Conservation (phyloP, 1,140 invertebrate genomes). For the Leptopilina clavipes region DNA sequence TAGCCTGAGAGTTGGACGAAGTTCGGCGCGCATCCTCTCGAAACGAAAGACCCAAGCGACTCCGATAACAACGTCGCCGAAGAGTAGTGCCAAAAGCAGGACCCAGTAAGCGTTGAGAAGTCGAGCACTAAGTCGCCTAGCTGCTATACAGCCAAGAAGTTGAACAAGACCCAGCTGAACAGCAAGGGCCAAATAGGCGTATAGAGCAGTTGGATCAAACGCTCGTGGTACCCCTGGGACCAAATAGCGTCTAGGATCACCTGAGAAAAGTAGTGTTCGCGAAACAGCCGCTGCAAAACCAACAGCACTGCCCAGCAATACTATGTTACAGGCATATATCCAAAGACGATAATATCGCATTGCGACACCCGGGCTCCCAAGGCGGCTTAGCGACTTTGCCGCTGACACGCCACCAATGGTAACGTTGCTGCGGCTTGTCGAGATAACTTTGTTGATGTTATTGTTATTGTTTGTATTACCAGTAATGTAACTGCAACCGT, state of each 20-base stretch:
- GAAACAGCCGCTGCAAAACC: slow-evolving; percentile 87
- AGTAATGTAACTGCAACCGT: slow-evolving; percentile 43
- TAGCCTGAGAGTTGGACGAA: slow-evolving; percentile 80
- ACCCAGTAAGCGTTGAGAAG: slow-evolving; percentile 90
- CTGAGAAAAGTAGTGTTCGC: slow-evolving; percentile 79
- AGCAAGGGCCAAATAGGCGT: slow-evolving; percentile 87
- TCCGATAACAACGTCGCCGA: slow-evolving; percentile 89
- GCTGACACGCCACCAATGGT: slow-evolving; percentile 58
- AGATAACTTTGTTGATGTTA: slow-evolving; percentile 51
- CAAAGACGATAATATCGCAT: slow-evolving; percentile 90
- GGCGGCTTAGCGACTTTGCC: slow-evolving; percentile 61
- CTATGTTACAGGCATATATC: slow-evolving; percentile 94
- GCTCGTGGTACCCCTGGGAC: slow-evolving; percentile 83
- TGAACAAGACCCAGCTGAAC: slow-evolving; percentile 82
- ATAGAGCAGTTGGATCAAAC: slow-evolving; percentile 87
- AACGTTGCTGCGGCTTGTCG: slow-evolving; percentile 57
- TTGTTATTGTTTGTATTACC: slow-evolving; percentile 50
- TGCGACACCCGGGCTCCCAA: slow-evolving; percentile 69
- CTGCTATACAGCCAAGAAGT: slow-evolving; percentile 86
- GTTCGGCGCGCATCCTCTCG: slow-evolving; percentile 82
- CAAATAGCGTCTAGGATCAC: slow-evolving; percentile 80
- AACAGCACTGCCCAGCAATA: slow-evolving; percentile 86
- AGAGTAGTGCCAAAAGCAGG: slow-evolving; percentile 84
- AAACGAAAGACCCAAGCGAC: slow-evolving; percentile 91
- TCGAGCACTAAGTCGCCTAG: slow-evolving; percentile 85